Evolutionary conservation across 2,888 invertebrate genomes (phyloP).

Genomic region (Lasiommata megera): DNA sequence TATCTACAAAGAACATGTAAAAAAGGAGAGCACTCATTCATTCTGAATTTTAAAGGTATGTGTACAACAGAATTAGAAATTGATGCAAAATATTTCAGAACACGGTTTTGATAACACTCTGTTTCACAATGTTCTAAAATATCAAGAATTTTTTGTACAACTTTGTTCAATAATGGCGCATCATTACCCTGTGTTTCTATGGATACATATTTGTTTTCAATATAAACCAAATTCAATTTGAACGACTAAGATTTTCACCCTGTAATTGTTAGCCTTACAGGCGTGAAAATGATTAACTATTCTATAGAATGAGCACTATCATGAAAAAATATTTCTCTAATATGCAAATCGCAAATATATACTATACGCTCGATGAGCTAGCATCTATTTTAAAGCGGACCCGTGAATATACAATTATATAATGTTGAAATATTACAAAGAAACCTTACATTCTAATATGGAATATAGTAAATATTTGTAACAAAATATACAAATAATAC

Average conservation of each 20-base stretch:
- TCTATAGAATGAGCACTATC: slow-evolving; percentile 58
- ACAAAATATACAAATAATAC: slow-evolving; percentile 16
- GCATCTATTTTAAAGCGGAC: slow-evolving; percentile 43
- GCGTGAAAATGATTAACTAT: slow-evolving; percentile 39
- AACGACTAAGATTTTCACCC: slow-evolving; percentile 19
- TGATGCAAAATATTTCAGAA: too few species aligned
- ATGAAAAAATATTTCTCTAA: slow-evolving; percentile 76
- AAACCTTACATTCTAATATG: slow-evolving; percentile 37
- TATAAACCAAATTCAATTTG: not conserved
- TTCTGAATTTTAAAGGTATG: too few species aligned
- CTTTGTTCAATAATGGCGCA: not conserved
- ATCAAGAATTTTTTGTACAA: too few species aligned
- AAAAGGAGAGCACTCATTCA: too few species aligned
- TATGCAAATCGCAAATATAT: slow-evolving; percentile 67
- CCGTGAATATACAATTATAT: slow-evolving; percentile 33
- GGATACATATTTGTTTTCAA: not conserved
- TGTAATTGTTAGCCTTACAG: slow-evolving; percentile 27
- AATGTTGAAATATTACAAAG: slow-evolving; percentile 25
- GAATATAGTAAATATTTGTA: slow-evolving; percentile 11
- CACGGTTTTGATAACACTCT: too few species aligned
- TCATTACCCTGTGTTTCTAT: not conserved
- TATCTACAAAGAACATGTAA: too few species aligned
- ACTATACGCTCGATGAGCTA: slow-evolving; percentile 62
- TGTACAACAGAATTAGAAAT: too few species aligned
- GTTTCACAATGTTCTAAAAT: too few species aligned